Conservation (phyloP, 2,113 vertebrate species). For the pig (Sus scrofa) region T2T-Sscrofa CM000817.6:53492501-53493000, state of each 20-base stretch:
- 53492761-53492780: too few species aligned
- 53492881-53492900: too few species aligned
- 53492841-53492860: too few species aligned
- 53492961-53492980: too few species aligned
- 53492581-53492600: neutral
- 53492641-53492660: neutral
- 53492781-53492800: too few species aligned
- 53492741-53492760: neutral
- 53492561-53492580: neutral
- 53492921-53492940: too few species aligned
- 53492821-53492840: too few species aligned
- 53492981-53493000: too few species aligned
- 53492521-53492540: neutral
- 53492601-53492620: neutral
- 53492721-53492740: accelerated
- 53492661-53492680: neutral
- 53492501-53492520: neutral
- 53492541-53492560: neutral
- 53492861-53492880: too few species aligned
- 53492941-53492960: too few species aligned
- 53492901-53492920: too few species aligned
- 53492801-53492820: too few species aligned
- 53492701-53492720: neutral
- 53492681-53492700: neutral
- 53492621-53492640: neutral